Evolutionary conservation across 2,113 vertebrate species (phyloP).

Genomic region (Oriolus oriolus): DNA sequence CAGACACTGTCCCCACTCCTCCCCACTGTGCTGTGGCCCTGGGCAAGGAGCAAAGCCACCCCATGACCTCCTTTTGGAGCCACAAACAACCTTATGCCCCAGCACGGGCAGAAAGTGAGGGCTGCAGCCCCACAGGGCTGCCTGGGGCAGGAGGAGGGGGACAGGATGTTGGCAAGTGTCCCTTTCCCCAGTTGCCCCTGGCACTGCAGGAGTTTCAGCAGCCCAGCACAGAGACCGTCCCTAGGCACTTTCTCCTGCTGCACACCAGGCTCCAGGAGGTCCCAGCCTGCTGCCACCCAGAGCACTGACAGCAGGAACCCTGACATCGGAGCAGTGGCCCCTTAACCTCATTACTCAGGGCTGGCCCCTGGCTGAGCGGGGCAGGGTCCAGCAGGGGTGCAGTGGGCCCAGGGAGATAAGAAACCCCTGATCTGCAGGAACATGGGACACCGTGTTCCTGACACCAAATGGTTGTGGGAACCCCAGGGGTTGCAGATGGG

Average conservation of each 20-base stretch:
- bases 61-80: background rate
- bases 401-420: background rate
- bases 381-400: background rate
- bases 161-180: too few relatives aligned
- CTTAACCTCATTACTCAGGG: background rate
- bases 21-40: background rate
- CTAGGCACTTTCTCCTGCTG: background rate
- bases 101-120: accelerated
- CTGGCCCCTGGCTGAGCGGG: accelerated
- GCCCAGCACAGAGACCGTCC: background rate
- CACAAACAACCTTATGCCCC: background rate
- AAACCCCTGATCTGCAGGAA: background rate
- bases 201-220: background rate
- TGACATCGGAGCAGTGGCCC: accelerated
- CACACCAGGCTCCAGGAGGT: background rate
- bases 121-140: background rate
- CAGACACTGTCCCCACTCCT: background rate
- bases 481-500: background rate
- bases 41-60: background rate
- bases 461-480: background rate
- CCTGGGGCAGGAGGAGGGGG: background rate
- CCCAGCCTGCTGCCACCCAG: accelerated
- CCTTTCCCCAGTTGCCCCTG: too few relatives aligned
- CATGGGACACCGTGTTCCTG: accelerated
- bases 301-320: background rate